phyloP scores from a whole-genome alignment of 2,113 vertebrate genomes.

The Callaeas wilsoni region DNA sequence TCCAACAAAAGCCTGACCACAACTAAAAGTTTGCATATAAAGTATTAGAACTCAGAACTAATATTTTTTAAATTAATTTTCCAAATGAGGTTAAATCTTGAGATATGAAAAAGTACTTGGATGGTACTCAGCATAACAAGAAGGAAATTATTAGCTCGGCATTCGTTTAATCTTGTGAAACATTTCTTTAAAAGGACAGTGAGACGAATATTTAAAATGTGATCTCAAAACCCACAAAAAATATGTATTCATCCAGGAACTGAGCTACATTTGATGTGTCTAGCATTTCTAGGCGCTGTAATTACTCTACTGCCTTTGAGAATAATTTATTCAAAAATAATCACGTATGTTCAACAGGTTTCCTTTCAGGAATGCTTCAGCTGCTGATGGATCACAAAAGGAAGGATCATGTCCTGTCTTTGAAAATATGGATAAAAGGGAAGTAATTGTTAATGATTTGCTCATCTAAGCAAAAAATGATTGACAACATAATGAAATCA shows the following conservation, averaged over 20 bases:
- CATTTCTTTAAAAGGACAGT: not conserved
- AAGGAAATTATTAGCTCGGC: not conserved
- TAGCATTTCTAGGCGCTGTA: not conserved
- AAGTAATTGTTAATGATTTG: slow-evolving; percentile 13
- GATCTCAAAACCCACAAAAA: not conserved
- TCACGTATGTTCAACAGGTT: not conserved
- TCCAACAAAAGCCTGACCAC: not conserved
- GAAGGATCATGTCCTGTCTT: not conserved
- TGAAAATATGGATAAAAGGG: not conserved
- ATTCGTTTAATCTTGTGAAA: not conserved
- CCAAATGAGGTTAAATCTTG: not conserved
- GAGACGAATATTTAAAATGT: not conserved
- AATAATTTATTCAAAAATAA: not conserved
- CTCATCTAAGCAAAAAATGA: not conserved
- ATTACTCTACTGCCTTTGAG: not conserved
- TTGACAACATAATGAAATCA: not conserved
- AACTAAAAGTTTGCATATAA: not conserved
- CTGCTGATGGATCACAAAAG: slow-evolving; percentile 5
- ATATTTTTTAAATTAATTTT: not conserved
- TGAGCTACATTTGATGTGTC: not conserved
- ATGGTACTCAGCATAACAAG: not conserved
- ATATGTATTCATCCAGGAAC: not conserved
- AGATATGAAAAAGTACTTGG: not conserved
- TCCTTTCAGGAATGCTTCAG: not conserved
- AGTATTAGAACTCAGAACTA: not conserved